phyloP scores from a whole-genome alignment of 1,140 invertebrate species.

The Arion vulgaris region DNA sequence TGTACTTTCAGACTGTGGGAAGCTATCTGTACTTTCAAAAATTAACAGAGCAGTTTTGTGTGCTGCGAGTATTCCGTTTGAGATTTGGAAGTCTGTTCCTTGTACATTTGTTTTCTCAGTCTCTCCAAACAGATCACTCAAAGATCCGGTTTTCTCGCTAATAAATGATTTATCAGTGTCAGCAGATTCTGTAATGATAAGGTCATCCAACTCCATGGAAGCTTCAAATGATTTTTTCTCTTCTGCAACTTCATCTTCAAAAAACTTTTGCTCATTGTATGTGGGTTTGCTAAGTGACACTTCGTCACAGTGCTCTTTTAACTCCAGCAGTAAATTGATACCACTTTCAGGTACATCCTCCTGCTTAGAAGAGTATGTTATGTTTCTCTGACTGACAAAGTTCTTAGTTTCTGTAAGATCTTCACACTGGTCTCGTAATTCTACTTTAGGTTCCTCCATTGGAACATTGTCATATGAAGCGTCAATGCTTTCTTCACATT shows the following conservation, averaged over 20 bases:
- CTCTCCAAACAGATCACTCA: not conserved
- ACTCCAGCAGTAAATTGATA: not conserved
- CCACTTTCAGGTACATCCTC: not conserved
- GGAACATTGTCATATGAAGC: not conserved
- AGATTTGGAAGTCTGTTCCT: not conserved
- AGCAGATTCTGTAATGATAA: not conserved
- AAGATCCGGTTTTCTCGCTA: not conserved
- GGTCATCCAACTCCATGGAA: not conserved
- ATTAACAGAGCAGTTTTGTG: not conserved
- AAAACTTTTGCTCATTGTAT: not conserved
- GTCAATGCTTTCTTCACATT: not conserved
- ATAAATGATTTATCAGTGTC: not conserved
- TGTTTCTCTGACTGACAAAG: not conserved
- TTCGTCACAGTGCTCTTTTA: not conserved
- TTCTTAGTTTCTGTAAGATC: not conserved
- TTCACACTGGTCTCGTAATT: not conserved
- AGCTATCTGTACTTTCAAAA: not conserved
- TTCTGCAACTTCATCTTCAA: not conserved
- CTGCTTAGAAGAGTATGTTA: not conserved
- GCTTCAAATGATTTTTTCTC: not conserved
- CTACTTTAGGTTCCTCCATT: not conserved
- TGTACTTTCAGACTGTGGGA: too few species aligned
- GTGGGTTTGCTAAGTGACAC: not conserved
- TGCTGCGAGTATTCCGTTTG: not conserved
- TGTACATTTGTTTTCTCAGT: not conserved